Conservation (phyloP, 2,797 vertebrate genomes). For the Syncerus caffer region DNA sequence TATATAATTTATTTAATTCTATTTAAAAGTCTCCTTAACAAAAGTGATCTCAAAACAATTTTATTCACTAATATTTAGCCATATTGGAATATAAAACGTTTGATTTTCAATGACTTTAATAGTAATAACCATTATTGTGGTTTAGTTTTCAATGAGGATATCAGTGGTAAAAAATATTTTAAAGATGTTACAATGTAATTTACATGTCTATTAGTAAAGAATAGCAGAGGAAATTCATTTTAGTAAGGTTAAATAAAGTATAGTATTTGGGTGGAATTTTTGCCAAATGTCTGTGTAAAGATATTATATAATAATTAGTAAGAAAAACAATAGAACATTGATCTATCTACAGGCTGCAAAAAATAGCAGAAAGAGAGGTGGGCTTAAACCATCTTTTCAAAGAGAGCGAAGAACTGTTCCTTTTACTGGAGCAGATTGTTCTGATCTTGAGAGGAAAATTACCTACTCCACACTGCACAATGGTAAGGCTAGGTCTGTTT, state of each 20-base stretch:
- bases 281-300: neutral
- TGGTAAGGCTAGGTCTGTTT: neutral
- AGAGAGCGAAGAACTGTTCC: conserved; percentile 7
- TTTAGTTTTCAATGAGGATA: conserved; percentile 10
- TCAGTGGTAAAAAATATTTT: neutral
- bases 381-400: conserved; percentile 42
- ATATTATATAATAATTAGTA: conserved; percentile 26
- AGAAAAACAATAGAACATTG: conserved; percentile 2
- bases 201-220: neutral
- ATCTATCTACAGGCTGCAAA: conserved; percentile 34
- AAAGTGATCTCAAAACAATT: neutral
- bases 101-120: neutral
- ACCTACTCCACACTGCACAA: neutral
- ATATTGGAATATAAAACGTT: neutral
- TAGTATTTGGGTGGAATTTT: neutral
- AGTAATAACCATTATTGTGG: neutral
- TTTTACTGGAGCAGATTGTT: conserved; percentile 30
- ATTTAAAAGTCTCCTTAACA: conserved; percentile 7
- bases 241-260: neutral
- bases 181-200: conserved; percentile 2
- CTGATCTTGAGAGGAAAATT: conserved; percentile 41
- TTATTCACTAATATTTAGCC: neutral
- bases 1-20: conserved; percentile 20
- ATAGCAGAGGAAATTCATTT: conserved; percentile 37
- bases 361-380: conserved; percentile 1